A percentile compares a stretch with the other conserved stretches of the same genome.
phyloP scores from a whole-genome alignment of 2,113 vertebrate genomes.

The Carassius auratus region DNA sequence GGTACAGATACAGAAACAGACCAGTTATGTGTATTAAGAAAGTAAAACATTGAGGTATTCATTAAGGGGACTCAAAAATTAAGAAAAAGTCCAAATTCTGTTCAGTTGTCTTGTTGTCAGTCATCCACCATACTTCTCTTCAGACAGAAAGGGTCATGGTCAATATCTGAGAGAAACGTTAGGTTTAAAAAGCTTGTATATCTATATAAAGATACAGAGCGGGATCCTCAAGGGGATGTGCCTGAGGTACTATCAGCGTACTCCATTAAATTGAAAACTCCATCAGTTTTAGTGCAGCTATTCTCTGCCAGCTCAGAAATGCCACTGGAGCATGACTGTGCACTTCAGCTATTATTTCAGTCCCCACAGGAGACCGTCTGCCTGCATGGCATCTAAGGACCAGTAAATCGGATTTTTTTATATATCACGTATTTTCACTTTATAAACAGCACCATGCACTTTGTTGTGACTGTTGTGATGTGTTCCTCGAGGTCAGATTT shows the following conservation, averaged over 20 bases:
- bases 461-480: not conserved
- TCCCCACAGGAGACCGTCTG: slow-evolving; percentile 29
- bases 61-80: not conserved
- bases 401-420: not conserved
- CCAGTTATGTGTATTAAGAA: not conserved
- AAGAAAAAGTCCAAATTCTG: not conserved
- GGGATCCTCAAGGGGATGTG: not conserved
- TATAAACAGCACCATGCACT: not conserved
- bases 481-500: not conserved
- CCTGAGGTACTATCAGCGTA: slow-evolving; percentile 21
- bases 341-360: slow-evolving; percentile 42
- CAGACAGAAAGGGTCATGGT: slow-evolving; percentile 10
- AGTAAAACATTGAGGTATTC: not conserved
- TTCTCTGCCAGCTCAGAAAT: slow-evolving; percentile 52
- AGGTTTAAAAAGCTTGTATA: not conserved
- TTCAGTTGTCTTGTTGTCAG: not conserved
- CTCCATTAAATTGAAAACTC: slow-evolving; percentile 40
- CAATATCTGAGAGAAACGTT: slow-evolving; percentile 17
- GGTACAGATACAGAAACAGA: too few species aligned
- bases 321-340: slow-evolving; percentile 61
- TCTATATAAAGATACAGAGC: not conserved
- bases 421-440: not conserved
- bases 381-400: not conserved
- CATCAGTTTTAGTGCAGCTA: slow-evolving; percentile 22
- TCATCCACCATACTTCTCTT: not conserved